Conservation (phyloP, 2,888 invertebrate species). For the Nomada fucata region DNA sequence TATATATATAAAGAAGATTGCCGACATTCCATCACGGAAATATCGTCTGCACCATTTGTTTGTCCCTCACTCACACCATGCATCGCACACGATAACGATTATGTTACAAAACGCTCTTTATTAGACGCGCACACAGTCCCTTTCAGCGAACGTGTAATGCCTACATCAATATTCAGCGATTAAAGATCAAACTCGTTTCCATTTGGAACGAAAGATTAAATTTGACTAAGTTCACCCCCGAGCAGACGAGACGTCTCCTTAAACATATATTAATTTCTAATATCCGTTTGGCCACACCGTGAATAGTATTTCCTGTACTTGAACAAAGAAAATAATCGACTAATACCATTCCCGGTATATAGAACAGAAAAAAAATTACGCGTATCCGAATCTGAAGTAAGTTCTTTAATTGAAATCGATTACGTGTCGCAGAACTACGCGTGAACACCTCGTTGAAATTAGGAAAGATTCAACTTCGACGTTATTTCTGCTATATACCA, state of each 20-base stretch:
- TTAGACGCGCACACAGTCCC: slow-evolving; percentile 8
- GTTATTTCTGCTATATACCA: slow-evolving; percentile 54
- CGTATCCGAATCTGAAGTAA: slow-evolving; percentile 20
- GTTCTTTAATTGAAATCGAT: slow-evolving; percentile 30
- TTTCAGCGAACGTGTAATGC: slow-evolving; percentile 12
- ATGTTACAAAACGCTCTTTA: slow-evolving; percentile 30
- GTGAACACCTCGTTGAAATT: slow-evolving; percentile 13
- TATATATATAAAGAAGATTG: slow-evolving; percentile 14
- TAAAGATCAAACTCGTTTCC: background rate
- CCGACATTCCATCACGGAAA: slow-evolving; percentile 22
- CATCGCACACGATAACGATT: slow-evolving; percentile 21
- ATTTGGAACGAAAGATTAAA: slow-evolving; percentile 24
- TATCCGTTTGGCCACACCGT: slow-evolving; percentile 3
- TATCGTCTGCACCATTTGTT: slow-evolving; percentile 47
- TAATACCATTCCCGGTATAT: background rate
- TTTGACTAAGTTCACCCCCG: slow-evolving; percentile 15
- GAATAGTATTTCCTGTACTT: background rate
- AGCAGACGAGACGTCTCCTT: slow-evolving; percentile 12
- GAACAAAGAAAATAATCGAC: background rate
- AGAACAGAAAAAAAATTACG: slow-evolving; percentile 27
- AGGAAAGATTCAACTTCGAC: slow-evolving; percentile 36
- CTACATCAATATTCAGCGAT: slow-evolving; percentile 5
- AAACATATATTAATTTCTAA: slow-evolving; percentile 20
- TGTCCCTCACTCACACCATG: slow-evolving; percentile 31
- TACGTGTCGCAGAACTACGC: slow-evolving; percentile 28